Evolutionary conservation across 2,888 invertebrate genomes (phyloP).

Genomic region (Drosophila greeni): DNA sequence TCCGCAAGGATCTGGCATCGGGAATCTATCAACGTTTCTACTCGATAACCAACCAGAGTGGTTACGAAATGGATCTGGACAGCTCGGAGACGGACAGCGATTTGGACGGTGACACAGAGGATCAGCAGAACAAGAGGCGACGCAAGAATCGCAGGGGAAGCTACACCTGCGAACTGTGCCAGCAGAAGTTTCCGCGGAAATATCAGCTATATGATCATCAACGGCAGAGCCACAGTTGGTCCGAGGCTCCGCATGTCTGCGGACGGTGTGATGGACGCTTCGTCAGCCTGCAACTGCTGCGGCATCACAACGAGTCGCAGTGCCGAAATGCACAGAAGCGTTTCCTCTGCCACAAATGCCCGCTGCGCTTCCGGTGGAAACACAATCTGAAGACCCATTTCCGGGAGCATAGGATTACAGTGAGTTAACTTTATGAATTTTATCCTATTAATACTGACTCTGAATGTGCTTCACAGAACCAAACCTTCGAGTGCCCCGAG

Average conservation of each 20-base stretch:
- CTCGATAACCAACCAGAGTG: constrained; percentile 76
- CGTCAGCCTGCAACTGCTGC: constrained; percentile 80
- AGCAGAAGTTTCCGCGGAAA: constrained; percentile 68
- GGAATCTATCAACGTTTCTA: constrained; percentile 74
- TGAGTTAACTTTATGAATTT: not conserved
- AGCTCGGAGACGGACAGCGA: constrained; percentile 70
- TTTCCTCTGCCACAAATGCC: constrained; percentile 75
- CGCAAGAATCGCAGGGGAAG: constrained; percentile 30
- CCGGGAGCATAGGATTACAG: constrained; percentile 49
- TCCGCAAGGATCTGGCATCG: constrained; percentile 60
- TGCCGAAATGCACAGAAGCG: constrained; percentile 76
- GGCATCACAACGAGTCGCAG: constrained; percentile 80
- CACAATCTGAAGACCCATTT: constrained; percentile 74
- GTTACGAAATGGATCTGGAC: constrained; percentile 76
- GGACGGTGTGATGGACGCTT: constrained; percentile 81
- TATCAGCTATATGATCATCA: constrained; percentile 77
- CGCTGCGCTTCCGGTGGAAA: constrained; percentile 76
- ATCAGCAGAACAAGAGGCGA: constrained; percentile 10
- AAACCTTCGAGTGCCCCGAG: constrained; percentile 59
- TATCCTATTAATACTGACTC: not conserved
- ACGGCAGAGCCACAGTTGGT: constrained; percentile 73
- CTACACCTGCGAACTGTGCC: constrained; percentile 75
- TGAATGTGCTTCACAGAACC: constrained; percentile 41
- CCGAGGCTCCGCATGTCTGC: constrained; percentile 81
- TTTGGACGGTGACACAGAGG: constrained; percentile 47